phyloP scores from a whole-genome alignment of 2,888 invertebrate genomes.

The Andrena minutula region DNA sequence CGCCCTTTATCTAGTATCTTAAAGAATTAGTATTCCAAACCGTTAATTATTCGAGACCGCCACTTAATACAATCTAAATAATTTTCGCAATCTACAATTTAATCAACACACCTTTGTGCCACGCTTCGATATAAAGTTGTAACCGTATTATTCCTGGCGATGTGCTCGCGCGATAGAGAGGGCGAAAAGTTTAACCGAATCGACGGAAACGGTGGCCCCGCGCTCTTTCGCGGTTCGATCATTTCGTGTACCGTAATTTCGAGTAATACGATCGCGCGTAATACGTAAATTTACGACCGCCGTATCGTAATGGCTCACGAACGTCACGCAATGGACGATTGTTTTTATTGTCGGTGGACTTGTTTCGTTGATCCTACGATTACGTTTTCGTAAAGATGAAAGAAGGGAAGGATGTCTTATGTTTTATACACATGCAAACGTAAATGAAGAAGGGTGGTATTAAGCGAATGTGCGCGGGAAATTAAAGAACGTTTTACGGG shows the following conservation, averaged over 20 bases:
- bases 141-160: background rate
- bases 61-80: slow-evolving; percentile 16
- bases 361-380: background rate
- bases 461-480: slow-evolving; percentile 1
- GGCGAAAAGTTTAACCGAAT: background rate
- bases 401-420: background rate
- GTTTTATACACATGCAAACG: background rate
- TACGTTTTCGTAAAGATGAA: background rate
- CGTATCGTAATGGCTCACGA: background rate
- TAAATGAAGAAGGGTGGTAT: slow-evolving; percentile 4
- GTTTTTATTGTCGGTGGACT: slow-evolving; percentile 30
- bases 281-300: slow-evolving; percentile 18
- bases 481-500: background rate
- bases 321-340: slow-evolving; percentile 45
- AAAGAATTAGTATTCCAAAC: slow-evolving; percentile 40
- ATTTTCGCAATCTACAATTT: slow-evolving; percentile 28
- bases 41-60: slow-evolving; percentile 28
- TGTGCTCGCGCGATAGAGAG: background rate
- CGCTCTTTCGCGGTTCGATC: background rate
- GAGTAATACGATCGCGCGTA: slow-evolving; percentile 2
- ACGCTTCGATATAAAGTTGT: background rate
- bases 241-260: slow-evolving; percentile 5
- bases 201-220: background rate
- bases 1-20: slow-evolving; percentile 45
- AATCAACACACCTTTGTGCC: slow-evolving; percentile 10